Conservation (phyloP, 2,888 invertebrate species). For the Phortica okadai region DNA sequence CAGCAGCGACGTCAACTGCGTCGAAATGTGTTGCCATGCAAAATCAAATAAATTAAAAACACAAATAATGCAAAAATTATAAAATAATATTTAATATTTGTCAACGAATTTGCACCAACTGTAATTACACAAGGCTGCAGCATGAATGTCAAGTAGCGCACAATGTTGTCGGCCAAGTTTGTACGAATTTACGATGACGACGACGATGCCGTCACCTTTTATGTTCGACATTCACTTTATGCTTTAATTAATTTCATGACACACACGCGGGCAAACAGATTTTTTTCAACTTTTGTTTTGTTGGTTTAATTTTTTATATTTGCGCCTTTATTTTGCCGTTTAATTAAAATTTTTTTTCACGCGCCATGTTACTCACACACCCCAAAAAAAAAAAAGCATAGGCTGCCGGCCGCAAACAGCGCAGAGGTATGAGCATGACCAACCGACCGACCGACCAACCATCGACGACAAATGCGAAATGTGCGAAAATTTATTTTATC, state of each 20-base stretch:
- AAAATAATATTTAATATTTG: not conserved
- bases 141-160: not conserved
- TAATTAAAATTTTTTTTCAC: slow-evolving; percentile 28
- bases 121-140: not conserved
- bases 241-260: slow-evolving; percentile 30
- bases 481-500: slow-evolving; percentile 51
- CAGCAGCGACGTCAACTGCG: not conserved
- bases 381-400: too few relatives aligned
- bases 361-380: too few relatives aligned
- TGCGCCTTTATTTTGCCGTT: not conserved
- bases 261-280: not conserved
- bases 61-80: slow-evolving; percentile 10
- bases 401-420: too few relatives aligned
- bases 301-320: not conserved
- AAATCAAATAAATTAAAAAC: slow-evolving; percentile 34
- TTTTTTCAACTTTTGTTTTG: not conserved
- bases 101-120: not conserved
- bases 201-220: slow-evolving; percentile 8
- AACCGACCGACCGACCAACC: too few relatives aligned
- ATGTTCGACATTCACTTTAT: slow-evolving; percentile 8
- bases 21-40: slow-evolving; percentile 14
- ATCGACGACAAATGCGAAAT: slow-evolving; percentile 33
- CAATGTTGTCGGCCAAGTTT: not conserved
- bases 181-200: not conserved
- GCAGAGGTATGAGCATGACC: too few relatives aligned